A percentile compares a stretch with the other conserved stretches of the same genome.
Evolutionary conservation across 1,140 invertebrate species (phyloP).

Genomic region (Metaphire vulgaris): DNA sequence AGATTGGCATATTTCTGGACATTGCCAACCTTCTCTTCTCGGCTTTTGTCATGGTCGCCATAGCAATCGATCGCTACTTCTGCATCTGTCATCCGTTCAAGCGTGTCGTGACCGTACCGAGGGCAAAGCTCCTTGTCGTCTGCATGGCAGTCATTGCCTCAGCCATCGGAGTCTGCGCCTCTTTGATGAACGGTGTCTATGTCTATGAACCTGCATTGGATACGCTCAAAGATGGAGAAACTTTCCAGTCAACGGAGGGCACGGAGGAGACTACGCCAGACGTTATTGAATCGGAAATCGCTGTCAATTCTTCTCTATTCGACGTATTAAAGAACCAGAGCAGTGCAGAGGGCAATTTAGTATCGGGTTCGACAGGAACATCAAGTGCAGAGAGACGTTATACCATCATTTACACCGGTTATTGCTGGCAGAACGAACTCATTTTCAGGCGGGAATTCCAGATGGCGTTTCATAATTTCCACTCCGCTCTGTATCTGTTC

Average conservation of each 20-base stretch:
- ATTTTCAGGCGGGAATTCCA: conserved; percentile 20
- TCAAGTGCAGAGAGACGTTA: too few species aligned
- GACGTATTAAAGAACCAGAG: too few species aligned
- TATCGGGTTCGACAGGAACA: too few species aligned
- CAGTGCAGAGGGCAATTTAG: too few species aligned
- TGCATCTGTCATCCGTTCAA: conserved; percentile 49
- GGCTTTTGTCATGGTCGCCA: conserved; percentile 49
- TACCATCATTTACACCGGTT: background rate
- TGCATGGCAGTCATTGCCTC: conserved; percentile 37
- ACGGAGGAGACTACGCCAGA: too few species aligned
- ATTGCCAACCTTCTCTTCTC: conserved; percentile 46
- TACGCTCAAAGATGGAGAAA: too few species aligned
- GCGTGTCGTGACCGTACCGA: conserved; percentile 40
- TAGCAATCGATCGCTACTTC: conserved; percentile 49
- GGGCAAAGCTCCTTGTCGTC: conserved; percentile 41
- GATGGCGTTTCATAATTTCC: conserved; percentile 29
- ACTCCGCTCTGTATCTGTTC: conserved; percentile 24
- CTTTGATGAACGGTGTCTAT: conserved; percentile 40
- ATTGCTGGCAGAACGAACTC: conserved; percentile 11
- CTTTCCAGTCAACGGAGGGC: too few species aligned
- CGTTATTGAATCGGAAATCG: too few species aligned
- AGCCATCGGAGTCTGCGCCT: conserved; percentile 39
- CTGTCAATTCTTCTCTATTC: too few species aligned
- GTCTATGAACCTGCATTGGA: too few species aligned
- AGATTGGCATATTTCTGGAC: conserved; percentile 47